Base-by-base conservation (phyloP, 2,113 vertebrate genomes). In the Choloepus hoffmanni region DNA sequence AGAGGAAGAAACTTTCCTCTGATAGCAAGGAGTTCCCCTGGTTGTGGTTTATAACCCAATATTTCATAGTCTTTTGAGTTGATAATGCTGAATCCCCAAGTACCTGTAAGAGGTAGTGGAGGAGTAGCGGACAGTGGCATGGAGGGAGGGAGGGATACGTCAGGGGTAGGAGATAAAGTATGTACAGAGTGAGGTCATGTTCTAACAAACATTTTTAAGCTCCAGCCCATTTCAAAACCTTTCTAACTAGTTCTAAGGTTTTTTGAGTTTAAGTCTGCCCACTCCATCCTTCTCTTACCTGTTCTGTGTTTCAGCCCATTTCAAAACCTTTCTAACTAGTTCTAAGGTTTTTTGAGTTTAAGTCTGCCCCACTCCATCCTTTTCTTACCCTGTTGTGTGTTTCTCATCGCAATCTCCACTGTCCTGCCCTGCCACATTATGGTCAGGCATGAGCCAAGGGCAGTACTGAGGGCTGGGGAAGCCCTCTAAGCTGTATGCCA, bases 111-210 rank as follows among this genome's bases (percentile, higher is more conserved):
- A 53, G n/a, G 62, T 23, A 4, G 8, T 65, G 18, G 33, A 53
- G 45, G 13, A 6, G 19, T 18, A 23, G 28, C 7, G 60, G 18
- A 5, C 24, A 28, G 7, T 11, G 6, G 5, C 24, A 10, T 21
- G 1, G 8, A 68, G 63, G 11, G 33, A 28, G 2, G 16, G 16
- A 40, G 45, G 10, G 7, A 45, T 0, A 26, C 16, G 15, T 26
- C n/a, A n/a, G 24, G 33, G 30, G 5, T 18, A 33, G 26, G 19
- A 43, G 14, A 55, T 8, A 19, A 63, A 11, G 12, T 33, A 1
- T 0, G 7, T 50, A 26, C 9, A 26, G 0, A 33, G 24, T 18
- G 24, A 2, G 18, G 5, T 43, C 48, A 40, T 3, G 0, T 15
- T 19, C 2, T 10, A 19, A 13, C 36, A 9, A 43, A 70, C 45